Evolutionary conservation across 1,140 invertebrate genomes (phyloP), one percentile per base, ranked within the genome.

Genomic region (Atta texana): DNA sequence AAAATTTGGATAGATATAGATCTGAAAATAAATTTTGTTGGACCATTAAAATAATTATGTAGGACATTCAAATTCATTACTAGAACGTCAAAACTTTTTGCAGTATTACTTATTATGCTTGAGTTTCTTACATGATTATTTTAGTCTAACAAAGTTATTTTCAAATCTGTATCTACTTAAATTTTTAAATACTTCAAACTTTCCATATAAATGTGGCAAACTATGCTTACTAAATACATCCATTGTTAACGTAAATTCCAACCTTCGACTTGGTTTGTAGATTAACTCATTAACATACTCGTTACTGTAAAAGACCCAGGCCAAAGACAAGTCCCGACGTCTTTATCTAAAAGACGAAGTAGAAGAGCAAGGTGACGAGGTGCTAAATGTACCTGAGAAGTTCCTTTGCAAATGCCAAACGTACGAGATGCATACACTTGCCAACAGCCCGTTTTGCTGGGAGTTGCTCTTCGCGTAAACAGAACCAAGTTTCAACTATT

Each of bases 401-500:
- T 84, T 75, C 69, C 69, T 49, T 68, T 44, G 31, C 69, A 51
- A 84, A 74, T 18, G 80, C 69, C 53, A 81, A 81, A 82, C 66
- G 68, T 82, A 61, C 55, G 39, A 86, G 63, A 34, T 28, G 55
- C 85, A 34, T 86, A 51, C 66, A 69, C 28, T 86, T 86, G 53
- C 16, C 77, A 44, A 86, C 51, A 69, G 85, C 59, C 72, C 80
- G 68, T 87, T 87, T 85, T 87, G 86, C 80, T 49, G 61, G 75
- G 68, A 87, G 59, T 87, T 87, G 39, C 51, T 34, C 34, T 24
- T 3, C 28, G 53, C 57, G 57, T 72, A 74, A 87, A 81, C 69
- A 74, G 78, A 21, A 64, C 34, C 78, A 84, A 87, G 77, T 82
- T 87, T 87, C 77, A 59, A 68, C 53, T 87, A 72, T 87, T 87